phyloP scores from a whole-genome alignment of 37 sponge, comb jelly and placozoan genomes.

The Bolinopsis microptera region DNA sequence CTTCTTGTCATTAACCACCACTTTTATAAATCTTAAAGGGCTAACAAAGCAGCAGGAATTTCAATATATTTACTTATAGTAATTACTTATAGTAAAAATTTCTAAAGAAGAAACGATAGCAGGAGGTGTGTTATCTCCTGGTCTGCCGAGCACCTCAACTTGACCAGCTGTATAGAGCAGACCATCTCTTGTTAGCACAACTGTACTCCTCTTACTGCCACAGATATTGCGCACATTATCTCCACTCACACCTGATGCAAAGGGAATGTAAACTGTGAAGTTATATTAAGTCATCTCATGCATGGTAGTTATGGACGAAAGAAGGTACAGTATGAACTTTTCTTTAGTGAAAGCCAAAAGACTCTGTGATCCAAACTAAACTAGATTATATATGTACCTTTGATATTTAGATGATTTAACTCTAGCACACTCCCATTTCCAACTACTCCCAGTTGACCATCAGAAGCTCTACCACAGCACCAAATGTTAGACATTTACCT shows the following conservation, averaged over 20 bases:
- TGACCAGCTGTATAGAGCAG: conserved; percentile 40
- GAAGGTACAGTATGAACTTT: background rate
- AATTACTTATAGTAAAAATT: conserved; percentile 55
- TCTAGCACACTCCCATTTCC: conserved; percentile 17
- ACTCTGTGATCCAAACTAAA: background rate
- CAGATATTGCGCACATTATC: conserved; percentile 33
- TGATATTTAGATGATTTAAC: background rate
- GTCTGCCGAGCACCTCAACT: conserved; percentile 9
- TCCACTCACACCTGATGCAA: background rate
- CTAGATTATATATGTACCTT: too few relatives aligned
- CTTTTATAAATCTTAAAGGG: too few relatives aligned
- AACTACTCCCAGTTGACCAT: conserved; percentile 44
- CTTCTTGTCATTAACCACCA: background rate
- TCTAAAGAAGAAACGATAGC: conserved; percentile 8
- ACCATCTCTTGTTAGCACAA: conserved; percentile 29
- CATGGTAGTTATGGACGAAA: background rate
- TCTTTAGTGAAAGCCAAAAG: background rate
- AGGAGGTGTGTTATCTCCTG: conserved; percentile 13
- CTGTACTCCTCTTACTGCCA: conserved; percentile 45
- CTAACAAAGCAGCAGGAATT: too few relatives aligned
- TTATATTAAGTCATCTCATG: background rate
- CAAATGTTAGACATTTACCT: conserved; percentile 20
- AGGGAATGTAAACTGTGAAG: background rate
- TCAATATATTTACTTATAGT: too few relatives aligned
- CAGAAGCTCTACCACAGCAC: conserved; percentile 49